A percentile compares a stretch with the other conserved stretches of the same genome.
phyloP scores from a whole-genome alignment of 2,797 vertebrate genomes.

The Steatocranus sp. region DNA sequence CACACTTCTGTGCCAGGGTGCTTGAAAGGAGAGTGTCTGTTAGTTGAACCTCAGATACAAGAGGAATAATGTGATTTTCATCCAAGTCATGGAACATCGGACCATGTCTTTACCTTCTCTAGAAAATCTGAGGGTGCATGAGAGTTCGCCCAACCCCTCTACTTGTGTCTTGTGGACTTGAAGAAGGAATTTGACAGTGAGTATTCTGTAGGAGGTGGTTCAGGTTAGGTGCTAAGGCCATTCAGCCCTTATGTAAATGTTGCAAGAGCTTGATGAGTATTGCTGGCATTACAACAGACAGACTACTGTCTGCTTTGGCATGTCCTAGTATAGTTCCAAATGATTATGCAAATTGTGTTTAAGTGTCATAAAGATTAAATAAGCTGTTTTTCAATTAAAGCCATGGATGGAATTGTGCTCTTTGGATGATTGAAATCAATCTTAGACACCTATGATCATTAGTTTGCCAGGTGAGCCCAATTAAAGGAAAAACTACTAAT shows the following conservation, averaged over 20 bases:
- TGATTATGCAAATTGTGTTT: not conserved
- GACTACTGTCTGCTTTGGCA: not conserved
- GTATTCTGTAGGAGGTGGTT: not conserved
- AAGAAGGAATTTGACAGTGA: not conserved
- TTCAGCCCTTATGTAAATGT: not conserved
- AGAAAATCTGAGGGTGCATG: not conserved
- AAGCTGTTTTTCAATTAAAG: not conserved
- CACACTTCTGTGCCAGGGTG: not conserved
- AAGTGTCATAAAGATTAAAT: not conserved
- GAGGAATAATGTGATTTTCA: not conserved
- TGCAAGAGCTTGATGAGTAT: too few relatives aligned
- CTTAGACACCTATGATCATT: not conserved
- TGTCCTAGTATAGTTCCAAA: not conserved
- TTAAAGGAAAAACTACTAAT: not conserved
- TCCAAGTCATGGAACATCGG: rapidly evolving
- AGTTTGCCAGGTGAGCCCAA: not conserved
- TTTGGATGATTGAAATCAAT: not conserved
- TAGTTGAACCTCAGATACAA: not conserved
- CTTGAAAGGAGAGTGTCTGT: not conserved
- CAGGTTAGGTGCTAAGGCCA: not conserved
- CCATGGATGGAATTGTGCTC: not conserved
- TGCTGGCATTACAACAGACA: too few relatives aligned
- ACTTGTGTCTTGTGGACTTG: not conserved
- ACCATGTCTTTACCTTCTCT: not conserved
- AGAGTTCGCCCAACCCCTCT: not conserved